Percentiles rank a stretch among this genome's conserved stretches.
These are phyloP conservation scores for Erethizon dorsatum DNA, from an alignment of 2,797 vertebrate species.

Conservation along the genomic window DNA sequence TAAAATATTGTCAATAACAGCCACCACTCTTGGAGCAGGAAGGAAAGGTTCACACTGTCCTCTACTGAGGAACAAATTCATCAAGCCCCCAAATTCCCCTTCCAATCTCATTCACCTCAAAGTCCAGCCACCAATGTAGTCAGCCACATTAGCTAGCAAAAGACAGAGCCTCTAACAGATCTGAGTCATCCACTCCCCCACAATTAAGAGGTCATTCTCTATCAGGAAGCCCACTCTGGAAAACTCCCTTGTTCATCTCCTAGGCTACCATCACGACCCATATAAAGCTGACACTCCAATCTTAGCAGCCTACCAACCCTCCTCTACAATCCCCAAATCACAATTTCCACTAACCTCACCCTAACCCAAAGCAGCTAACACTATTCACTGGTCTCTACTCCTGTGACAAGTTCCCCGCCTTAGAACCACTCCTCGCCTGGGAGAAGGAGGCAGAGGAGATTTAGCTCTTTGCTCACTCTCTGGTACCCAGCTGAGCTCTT, in stretches of 20 bases:
- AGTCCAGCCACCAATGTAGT: not conserved
- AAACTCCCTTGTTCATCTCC: slow-evolving; percentile 40
- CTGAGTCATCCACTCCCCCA: slow-evolving; percentile 79
- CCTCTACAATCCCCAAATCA: not conserved
- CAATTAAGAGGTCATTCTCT: slow-evolving; percentile 77
- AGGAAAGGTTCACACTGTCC: slow-evolving; percentile 1
- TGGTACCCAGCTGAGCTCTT: slow-evolving; percentile 3
- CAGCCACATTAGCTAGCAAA: slow-evolving; percentile 34
- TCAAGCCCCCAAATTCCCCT: not conserved
- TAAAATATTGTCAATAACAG: slow-evolving; percentile 50
- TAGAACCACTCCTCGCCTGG: not conserved
- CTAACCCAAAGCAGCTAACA: not conserved
- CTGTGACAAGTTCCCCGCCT: not conserved
- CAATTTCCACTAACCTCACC: slow-evolving; percentile 11
- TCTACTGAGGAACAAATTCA: slow-evolving; percentile 39
- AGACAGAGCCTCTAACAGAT: slow-evolving; percentile 63
- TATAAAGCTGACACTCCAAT: slow-evolving; percentile 46
- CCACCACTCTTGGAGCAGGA: slow-evolving; percentile 4
- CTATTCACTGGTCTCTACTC: not conserved
- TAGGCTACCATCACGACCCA: slow-evolving; percentile 60
- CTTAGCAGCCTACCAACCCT: slow-evolving; percentile 2
- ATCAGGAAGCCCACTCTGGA: slow-evolving; percentile 66
- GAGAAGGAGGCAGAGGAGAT: not conserved
- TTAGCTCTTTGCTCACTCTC: slow-evolving; percentile 52
- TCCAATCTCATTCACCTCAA: not conserved